A percentile compares a stretch with the other conserved stretches of the same genome.
Conservation (phyloP, 2,797 vertebrate genomes). For the Mormyrops boulengeri region DNA sequence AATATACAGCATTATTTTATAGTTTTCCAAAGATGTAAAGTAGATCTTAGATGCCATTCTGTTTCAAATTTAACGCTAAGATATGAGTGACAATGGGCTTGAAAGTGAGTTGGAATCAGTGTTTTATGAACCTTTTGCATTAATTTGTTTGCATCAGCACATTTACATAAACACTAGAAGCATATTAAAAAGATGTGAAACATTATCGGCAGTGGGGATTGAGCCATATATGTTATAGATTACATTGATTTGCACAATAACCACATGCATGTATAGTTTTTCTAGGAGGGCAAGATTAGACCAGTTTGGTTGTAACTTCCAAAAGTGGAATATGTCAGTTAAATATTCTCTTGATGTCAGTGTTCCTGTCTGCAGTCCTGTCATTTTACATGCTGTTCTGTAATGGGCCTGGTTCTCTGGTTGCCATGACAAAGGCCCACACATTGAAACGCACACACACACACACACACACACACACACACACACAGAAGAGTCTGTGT, state of each 20-base stretch:
- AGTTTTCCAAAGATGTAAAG: background rate
- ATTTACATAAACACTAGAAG: background rate
- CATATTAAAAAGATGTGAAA: background rate
- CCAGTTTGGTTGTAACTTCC: background rate
- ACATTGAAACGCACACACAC: conserved; percentile 5
- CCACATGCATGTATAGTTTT: background rate
- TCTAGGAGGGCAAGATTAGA: background rate
- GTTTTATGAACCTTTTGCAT: background rate
- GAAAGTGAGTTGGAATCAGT: background rate
- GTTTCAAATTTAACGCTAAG: background rate
- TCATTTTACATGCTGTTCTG: conserved; percentile 30
- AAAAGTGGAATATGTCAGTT: background rate
- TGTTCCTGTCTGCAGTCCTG: conserved; percentile 18
- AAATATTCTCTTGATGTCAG: conserved; percentile 22
- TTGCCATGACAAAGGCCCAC: conserved; percentile 32
- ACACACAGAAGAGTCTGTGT: background rate
- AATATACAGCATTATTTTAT: background rate
- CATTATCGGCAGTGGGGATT: background rate
- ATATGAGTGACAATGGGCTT: background rate
- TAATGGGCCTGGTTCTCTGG: conserved; percentile 30
- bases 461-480: conserved; percentile 16
- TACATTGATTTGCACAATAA: background rate
- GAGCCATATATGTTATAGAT: background rate
- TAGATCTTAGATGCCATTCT: background rate
- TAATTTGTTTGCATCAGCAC: background rate